phyloP scores from a whole-genome alignment of 2,797 vertebrate species.

The Cuniculus paca region DNA sequence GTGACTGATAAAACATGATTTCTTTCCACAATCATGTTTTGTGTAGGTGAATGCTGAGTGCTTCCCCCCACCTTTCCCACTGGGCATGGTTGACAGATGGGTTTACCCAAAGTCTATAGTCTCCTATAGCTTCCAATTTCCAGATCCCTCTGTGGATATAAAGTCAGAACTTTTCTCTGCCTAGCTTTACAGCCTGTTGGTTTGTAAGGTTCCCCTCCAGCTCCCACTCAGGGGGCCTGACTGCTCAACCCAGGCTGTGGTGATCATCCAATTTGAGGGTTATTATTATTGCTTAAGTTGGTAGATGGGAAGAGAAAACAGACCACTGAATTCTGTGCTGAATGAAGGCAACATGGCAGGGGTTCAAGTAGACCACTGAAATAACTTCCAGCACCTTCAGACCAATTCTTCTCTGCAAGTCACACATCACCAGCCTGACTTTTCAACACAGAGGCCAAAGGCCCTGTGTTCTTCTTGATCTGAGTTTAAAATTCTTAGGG shows the following conservation, averaged over 20 bases:
- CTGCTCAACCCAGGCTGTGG: background rate
- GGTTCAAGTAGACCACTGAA: background rate
- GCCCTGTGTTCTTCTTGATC: background rate
- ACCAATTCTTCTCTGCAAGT: background rate
- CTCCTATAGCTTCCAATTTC: background rate
- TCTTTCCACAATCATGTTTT: too few species aligned
- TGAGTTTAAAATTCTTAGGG: background rate
- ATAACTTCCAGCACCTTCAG: background rate
- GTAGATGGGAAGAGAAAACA: too few species aligned
- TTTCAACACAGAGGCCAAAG: background rate
- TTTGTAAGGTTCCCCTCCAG: background rate
- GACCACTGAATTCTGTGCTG: too few species aligned
- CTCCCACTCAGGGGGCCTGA: background rate
- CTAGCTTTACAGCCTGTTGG: too few species aligned
- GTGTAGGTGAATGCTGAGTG: too few species aligned
- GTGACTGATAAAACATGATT: too few species aligned
- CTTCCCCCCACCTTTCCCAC: too few species aligned
- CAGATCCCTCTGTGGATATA: background rate
- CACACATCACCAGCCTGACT: background rate
- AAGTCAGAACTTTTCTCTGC: background rate
- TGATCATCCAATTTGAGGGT: too few species aligned
- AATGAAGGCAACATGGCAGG: background rate
- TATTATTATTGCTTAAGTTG: background rate
- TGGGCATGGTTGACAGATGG: too few species aligned
- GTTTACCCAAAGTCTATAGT: too few species aligned